Percentiles rank a stretch among this genome's conserved stretches.
These are phyloP conservation scores for Macrosoma leucophasiata DNA, from an alignment of 2,888 invertebrate species.

Conservation along the genomic window DNA sequence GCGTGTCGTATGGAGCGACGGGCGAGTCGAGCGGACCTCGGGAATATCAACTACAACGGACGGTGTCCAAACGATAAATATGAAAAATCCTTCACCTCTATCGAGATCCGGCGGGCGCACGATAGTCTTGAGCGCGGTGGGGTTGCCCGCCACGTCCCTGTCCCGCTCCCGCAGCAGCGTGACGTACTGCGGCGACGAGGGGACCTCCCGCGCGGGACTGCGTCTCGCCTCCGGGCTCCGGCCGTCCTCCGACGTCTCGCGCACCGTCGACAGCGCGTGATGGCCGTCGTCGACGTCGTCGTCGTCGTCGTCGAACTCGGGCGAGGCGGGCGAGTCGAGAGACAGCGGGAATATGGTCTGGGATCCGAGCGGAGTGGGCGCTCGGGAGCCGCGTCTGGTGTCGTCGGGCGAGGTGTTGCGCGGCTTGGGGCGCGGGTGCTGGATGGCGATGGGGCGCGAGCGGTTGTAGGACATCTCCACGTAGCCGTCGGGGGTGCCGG, in stretches of 20 bases:
- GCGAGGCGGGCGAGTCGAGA: conserved; percentile 79
- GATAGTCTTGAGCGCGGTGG: conserved; percentile 59
- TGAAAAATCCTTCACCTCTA: conserved; percentile 34
- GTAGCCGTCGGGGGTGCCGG: conserved; percentile 73
- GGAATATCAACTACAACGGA: too few relatives aligned
- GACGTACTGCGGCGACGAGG: conserved; percentile 67
- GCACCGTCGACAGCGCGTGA: conserved; percentile 38
- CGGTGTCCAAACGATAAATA: too few relatives aligned
- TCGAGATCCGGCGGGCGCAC: conserved; percentile 27
- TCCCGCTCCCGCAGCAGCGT: conserved; percentile 43
- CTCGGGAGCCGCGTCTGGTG: conserved; percentile 39
- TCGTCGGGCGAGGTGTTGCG: conserved; percentile 30
- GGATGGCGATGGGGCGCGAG: conserved; percentile 80
- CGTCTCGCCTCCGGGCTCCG: conserved; percentile 29
- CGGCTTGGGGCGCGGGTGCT: conserved; percentile 36
- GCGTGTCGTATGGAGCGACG: too few relatives aligned
- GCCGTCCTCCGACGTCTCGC: conserved; percentile 57
- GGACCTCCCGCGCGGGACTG: conserved; percentile 23
- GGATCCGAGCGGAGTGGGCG: conserved; percentile 76
- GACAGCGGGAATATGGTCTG: conserved; percentile 81
- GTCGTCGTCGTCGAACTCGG: conserved; percentile 55
- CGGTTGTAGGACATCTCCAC: conserved; percentile 79
- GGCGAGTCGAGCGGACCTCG: too few relatives aligned
- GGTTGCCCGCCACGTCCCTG: conserved; percentile 49
- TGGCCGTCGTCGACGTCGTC: conserved; percentile 43